phyloP scores from a whole-genome alignment of 2,113 vertebrate species.

The Micronycteris hirsuta region DNA sequence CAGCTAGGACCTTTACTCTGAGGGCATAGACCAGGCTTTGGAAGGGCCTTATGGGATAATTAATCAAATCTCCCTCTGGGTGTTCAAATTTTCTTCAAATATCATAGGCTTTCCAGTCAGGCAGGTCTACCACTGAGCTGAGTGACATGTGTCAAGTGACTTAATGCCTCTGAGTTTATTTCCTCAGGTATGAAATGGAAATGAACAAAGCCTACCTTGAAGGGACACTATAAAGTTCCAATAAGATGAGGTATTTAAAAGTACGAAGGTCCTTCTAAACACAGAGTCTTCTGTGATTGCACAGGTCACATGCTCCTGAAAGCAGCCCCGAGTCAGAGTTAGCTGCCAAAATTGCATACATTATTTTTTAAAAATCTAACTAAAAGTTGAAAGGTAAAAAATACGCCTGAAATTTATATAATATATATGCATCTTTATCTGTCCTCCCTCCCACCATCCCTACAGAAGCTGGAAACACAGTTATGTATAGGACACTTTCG shows the following conservation, averaged over 20 bases:
- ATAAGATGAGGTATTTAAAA: neutral
- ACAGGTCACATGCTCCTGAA: neutral
- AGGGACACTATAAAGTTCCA: neutral
- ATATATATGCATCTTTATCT: neutral
- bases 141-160: neutral
- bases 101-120: neutral
- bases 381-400: neutral
- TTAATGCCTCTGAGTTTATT: neutral
- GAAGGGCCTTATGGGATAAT: neutral
- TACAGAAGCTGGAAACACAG: neutral
- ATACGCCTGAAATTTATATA: neutral
- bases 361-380: neutral
- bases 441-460: neutral
- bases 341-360: neutral
- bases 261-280: neutral
- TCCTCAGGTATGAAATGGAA: neutral
- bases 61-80: neutral
- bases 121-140: neutral
- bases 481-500: neutral
- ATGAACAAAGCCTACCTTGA: neutral
- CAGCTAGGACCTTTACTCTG: neutral
- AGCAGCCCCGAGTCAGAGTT: neutral
- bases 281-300: neutral
- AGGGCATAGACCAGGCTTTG: neutral
- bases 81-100: slow-evolving; percentile 4